Percentiles rank a stretch among this genome's conserved stretches.
phyloP scores from a whole-genome alignment of 2,888 invertebrate genomes.

The Campoletis raptor region DNA sequence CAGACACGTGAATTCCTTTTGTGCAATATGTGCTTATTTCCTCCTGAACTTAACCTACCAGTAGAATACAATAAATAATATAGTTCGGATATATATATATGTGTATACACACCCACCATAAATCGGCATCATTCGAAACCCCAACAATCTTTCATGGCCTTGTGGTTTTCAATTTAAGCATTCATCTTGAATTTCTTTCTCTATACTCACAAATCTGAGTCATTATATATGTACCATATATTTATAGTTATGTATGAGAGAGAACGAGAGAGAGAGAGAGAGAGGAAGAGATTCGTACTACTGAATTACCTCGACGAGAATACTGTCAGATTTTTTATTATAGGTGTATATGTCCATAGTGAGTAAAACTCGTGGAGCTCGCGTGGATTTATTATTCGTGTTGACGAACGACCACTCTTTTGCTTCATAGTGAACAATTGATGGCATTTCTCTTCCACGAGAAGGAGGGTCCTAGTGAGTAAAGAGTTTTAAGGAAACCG shows the following conservation, averaged over 20 bases:
- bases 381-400: constrained; percentile 76
- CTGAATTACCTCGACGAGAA: constrained; percentile 37
- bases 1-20: constrained; percentile 48
- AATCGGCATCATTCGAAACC: constrained; percentile 60
- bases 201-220: constrained; percentile 35
- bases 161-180: constrained; percentile 75
- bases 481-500: constrained; percentile 38
- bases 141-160: constrained; percentile 60
- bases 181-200: constrained; percentile 67
- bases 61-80: constrained; percentile 44
- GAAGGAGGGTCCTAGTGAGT: constrained; percentile 29
- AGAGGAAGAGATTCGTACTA: constrained; percentile 34
- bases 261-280: not conserved
- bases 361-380: constrained; percentile 70
- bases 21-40: constrained; percentile 37
- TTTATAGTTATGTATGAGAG: not conserved
- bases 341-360: constrained; percentile 38
- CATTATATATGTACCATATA: constrained; percentile 11
- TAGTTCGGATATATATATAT: constrained; percentile 26
- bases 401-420: constrained; percentile 78
- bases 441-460: constrained; percentile 21
- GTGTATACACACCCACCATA: constrained; percentile 60
- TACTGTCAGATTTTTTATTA: constrained; percentile 56
- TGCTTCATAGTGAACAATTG: constrained; percentile 74
- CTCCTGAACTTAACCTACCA: constrained; percentile 46